Conservation (phyloP, 92 coral and sea anemone species). For the Ricordea florida region DNA sequence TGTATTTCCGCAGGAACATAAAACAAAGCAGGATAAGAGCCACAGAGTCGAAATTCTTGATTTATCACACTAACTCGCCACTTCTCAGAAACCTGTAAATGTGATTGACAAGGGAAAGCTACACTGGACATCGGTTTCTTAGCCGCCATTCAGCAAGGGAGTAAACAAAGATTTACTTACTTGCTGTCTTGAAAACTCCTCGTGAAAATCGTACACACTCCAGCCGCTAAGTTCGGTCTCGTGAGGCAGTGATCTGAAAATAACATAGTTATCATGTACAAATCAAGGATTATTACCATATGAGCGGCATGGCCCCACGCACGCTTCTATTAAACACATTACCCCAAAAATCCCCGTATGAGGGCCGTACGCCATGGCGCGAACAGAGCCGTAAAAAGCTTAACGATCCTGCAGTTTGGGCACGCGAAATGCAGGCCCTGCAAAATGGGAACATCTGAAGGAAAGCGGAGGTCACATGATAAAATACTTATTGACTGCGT, state of each 20-base stretch:
- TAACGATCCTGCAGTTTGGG: too few relatives aligned
- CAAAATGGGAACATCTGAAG: too few relatives aligned
- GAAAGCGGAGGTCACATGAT: too few relatives aligned
- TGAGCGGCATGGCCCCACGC: background rate
- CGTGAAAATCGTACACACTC: conserved; percentile 79
- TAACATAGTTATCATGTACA: background rate
- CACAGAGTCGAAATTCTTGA: conserved; percentile 64
- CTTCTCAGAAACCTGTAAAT: conserved; percentile 68
- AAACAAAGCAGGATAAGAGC: conserved; percentile 82
- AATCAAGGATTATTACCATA: background rate
- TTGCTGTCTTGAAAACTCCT: conserved; percentile 85
- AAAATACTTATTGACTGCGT: too few relatives aligned
- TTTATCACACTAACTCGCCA: conserved; percentile 85
- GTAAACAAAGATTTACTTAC: conserved; percentile 22
- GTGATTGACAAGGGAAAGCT: background rate
- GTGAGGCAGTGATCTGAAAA: conserved; percentile 51
- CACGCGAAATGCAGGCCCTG: too few relatives aligned
- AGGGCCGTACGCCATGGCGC: too few relatives aligned
- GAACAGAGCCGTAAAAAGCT: too few relatives aligned
- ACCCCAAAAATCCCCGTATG: too few relatives aligned
- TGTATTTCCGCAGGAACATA: conserved; percentile 79
- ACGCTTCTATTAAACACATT: too few relatives aligned
- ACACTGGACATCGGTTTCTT: too few relatives aligned
- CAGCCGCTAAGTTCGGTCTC: conserved; percentile 83
- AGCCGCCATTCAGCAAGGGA: too few relatives aligned